Evolutionary conservation across 2,113 vertebrate species (phyloP).

Genomic region (Passer montanus): DNA sequence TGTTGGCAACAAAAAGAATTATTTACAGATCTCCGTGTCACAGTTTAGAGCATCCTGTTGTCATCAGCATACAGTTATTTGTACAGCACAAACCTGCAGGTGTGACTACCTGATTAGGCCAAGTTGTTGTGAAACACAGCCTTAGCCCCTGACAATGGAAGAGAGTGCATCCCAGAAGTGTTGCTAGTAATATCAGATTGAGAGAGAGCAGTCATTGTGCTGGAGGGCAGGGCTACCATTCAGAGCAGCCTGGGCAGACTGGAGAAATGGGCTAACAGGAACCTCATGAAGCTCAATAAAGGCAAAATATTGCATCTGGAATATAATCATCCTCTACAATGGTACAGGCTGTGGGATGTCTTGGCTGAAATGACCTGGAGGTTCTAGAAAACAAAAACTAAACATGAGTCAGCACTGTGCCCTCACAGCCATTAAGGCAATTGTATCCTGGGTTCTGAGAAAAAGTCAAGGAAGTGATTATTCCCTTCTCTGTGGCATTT

Average conservation of each 20-base stretch:
- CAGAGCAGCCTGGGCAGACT: background rate
- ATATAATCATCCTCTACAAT: background rate
- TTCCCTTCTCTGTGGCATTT: background rate
- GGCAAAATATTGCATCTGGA: background rate
- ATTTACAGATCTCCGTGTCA: background rate
- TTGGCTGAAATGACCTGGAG: background rate
- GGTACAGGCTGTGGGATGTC: background rate
- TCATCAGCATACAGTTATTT: background rate
- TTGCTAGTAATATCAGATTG: background rate
- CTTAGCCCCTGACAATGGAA: rapidly evolving
- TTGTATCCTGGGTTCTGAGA: background rate
- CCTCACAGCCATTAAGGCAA: background rate
- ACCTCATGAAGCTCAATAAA: background rate
- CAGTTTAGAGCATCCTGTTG: background rate
- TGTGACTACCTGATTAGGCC: background rate
- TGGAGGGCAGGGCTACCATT: background rate
- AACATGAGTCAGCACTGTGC: background rate
- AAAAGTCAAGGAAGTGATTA: background rate
- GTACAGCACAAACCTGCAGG: background rate
- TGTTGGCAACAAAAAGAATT: background rate
- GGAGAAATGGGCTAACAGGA: background rate
- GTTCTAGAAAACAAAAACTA: background rate
- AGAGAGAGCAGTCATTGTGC: background rate
- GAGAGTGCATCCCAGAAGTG: background rate
- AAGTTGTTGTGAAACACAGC: background rate